Percentiles rank a stretch among this genome's conserved stretches.
phyloP scores from a whole-genome alignment of 2,113 vertebrate genomes.

The Stictonetta naevosa region DNA sequence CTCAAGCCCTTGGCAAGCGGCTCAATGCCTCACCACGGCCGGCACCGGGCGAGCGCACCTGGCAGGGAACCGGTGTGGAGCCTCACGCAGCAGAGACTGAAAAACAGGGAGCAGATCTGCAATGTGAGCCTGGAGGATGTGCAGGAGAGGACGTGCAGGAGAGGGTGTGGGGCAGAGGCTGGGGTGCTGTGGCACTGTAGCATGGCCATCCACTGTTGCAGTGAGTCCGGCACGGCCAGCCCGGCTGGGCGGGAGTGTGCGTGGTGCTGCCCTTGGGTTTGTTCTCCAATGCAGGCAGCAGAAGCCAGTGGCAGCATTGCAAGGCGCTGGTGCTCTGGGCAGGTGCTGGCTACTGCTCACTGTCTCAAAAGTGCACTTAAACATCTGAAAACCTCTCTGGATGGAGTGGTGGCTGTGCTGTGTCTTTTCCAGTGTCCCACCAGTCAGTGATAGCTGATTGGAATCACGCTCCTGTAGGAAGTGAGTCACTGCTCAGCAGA shows the following conservation, averaged over 20 bases:
- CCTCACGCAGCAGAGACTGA: rapidly evolving
- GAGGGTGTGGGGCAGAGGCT: no score
- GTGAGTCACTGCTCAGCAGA: not conserved
- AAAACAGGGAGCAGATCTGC: rapidly evolving
- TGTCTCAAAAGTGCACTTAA: rapidly evolving
- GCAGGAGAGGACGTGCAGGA: no score
- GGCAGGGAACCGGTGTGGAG: rapidly evolving
- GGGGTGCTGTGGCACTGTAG: rapidly evolving
- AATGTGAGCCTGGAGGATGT: not conserved
- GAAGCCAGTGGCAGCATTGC: rapidly evolving
- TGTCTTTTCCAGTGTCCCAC: rapidly evolving
- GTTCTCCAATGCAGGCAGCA: rapidly evolving
- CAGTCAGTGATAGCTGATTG: not conserved
- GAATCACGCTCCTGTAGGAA: not conserved
- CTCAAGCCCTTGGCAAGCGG: not conserved
- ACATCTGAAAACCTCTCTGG: rapidly evolving
- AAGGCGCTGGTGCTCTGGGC: not conserved
- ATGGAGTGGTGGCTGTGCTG: rapidly evolving
- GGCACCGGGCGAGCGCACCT: not conserved
- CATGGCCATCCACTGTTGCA: rapidly evolving
- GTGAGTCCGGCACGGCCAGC: rapidly evolving
- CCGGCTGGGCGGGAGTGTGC: rapidly evolving
- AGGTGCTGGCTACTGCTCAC: rapidly evolving
- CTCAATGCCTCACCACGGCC: not conserved
- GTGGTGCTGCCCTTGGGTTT: not conserved